Base-by-base conservation (phyloP, 1,140 invertebrate genomes). In the Wiebesia pumilae region DNA sequence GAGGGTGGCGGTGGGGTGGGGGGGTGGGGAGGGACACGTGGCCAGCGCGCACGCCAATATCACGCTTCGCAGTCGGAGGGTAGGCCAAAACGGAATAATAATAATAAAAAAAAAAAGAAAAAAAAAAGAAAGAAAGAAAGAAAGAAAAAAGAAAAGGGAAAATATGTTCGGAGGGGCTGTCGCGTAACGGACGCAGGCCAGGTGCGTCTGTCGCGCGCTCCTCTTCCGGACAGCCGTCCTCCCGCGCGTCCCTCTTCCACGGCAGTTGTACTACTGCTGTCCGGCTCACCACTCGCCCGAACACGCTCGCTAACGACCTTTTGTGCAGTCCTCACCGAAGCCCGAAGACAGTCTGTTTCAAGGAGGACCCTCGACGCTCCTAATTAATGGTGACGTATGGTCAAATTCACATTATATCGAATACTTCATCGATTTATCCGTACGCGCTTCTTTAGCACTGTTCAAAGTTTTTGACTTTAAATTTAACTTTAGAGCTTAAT, bases 121-220 rank as follows among this genome's bases (percentile, higher is more conserved):
- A n/a, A n/a, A n/a, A 40, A 73, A 38, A 7, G 38, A 40, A 73
- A 40, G 38, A 40, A 38, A 73, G 38, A 75, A 75, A 75, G 21
- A 40, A 73, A 38, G 9, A 73, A 40, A 73, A 40, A 73, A 40
- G 16, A 73, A 73, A 75, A 75, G 43, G 21, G 0, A 43, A n/a
- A 40, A 75, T 24, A 27, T 9, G 43, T 27, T 10, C 12, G 21
- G 54, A 65, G 21, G 51, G 51, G 77, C 71, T 75, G 71, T 4
- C 47, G 77, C 77, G 71, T 75, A 75, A 75, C 82, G 71, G 69
- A 71, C 69, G 21, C 51, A 51, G 73, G 83, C 83, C 83, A 84
- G 83, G 83, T 84, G 83, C 65, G 65, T 12, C 62, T 38, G 75
- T n/a, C 58, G 24, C 21, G 24, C 51, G 78, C 30, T 51, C 78